phyloP scores from a whole-genome alignment of 1,140 invertebrate genomes.

The Eurytemora carolleeae region DNA sequence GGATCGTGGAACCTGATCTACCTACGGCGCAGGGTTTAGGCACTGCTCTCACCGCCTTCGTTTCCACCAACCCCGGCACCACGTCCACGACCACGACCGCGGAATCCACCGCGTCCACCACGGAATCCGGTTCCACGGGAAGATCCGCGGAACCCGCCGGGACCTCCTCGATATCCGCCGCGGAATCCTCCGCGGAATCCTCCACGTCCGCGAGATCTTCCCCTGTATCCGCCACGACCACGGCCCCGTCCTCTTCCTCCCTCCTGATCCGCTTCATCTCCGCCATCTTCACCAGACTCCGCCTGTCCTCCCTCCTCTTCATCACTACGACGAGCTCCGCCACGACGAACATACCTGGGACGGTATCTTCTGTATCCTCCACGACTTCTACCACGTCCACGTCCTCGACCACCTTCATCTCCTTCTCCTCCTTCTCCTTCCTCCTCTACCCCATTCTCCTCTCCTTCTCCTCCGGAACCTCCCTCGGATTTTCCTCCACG shows the following conservation, averaged over 20 bases:
- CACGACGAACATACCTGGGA: not conserved
- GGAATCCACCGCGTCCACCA: constrained; percentile 1
- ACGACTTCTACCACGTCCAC: constrained; percentile 15
- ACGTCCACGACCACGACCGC: not conserved
- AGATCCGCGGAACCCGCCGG: constrained; percentile 22
- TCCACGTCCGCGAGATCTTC: constrained; percentile 16
- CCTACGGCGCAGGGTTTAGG: too few relatives aligned
- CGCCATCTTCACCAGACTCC: not conserved
- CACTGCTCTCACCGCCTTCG: not conserved
- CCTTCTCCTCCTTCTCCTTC: constrained; percentile 21
- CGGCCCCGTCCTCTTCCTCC: constrained; percentile 21
- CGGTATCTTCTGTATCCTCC: constrained; percentile 3
- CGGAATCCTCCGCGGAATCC: constrained; percentile 18
- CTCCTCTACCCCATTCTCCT: constrained; percentile 20
- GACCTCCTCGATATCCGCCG: constrained; percentile 16
- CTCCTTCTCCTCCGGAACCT: constrained; percentile 20
- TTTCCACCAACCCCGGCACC: not conserved
- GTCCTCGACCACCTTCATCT: constrained; percentile 16
- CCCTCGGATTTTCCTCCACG: constrained; percentile 20
- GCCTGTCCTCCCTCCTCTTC: not conserved
- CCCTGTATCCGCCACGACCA: constrained; percentile 19
- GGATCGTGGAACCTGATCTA: too few relatives aligned
- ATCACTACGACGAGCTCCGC: not conserved
- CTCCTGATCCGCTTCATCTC: not conserved
- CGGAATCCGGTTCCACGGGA: constrained; percentile 19